Evolutionary conservation across 2,888 invertebrate genomes (phyloP), one percentile per base, ranked within the genome.

Genomic region (Philaethria dido): DNA sequence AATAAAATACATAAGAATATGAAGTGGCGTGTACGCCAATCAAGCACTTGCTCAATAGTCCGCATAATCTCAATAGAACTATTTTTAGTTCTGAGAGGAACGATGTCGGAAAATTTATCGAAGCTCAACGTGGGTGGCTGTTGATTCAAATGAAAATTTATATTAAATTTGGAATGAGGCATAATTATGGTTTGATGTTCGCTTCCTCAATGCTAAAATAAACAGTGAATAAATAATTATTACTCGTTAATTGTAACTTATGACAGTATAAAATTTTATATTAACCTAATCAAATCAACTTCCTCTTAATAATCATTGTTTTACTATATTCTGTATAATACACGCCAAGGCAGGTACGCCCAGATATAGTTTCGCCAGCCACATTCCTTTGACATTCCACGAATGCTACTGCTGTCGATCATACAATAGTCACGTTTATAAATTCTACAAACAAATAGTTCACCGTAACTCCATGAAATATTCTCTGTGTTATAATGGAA

Each of bases 61-160:
- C 61, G 65, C 66, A 62, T 54, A 63, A 60, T 70, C 64, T 71
- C 66, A 57, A 68, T 69, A 52, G 55, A 57, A 71, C 68, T 74
- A 74, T 74, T 74, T 74, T 72, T 73, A 74, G 73, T 62, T 55
- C 61, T 22, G 44, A 63, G 66, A 57, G 45, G 50, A 66, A 55
- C 62, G 68, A 62, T 72, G 54, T 66, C 68, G 74, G 73, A 73
- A 73, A 67, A 70, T 65, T 62, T 69, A 68, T 71, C 63, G 61
- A 68, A 68, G 45, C 55, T 48, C 59, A 52, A 48, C 66, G 61
- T 54, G 65, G 62, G 55, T 64, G 48, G 54, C 2, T 52, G 29
- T 50, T 57, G 29, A 29, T 55, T 57, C 16, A 44, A 36, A 47
- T 33, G 36, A 59, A 65, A 48, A 50, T 42, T 55, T 60, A 18